Evolutionary conservation across 92 coral and sea anemone genomes (phyloP).

Genomic region (Paramuricea clavata): DNA sequence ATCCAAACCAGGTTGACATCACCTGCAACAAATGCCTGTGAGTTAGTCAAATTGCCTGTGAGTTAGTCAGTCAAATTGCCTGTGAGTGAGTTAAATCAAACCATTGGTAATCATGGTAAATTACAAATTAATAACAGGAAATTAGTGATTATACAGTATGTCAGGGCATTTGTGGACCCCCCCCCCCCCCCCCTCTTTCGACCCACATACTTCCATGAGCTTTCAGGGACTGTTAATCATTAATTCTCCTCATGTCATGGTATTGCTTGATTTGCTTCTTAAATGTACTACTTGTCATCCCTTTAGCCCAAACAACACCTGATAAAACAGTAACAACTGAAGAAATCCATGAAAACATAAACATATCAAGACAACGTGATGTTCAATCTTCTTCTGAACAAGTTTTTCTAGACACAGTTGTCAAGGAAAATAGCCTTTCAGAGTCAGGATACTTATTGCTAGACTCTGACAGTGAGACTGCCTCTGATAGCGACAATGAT

Average conservation of each 20-base stretch:
- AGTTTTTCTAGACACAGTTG: conserved; percentile 12
- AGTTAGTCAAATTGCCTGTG: no score
- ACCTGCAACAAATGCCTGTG: no score
- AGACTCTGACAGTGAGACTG: background rate
- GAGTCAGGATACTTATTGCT: background rate
- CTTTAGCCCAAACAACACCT: background rate
- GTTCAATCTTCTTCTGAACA: background rate
- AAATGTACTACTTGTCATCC: background rate
- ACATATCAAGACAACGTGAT: background rate
- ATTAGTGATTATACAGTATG: no score
- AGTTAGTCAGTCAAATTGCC: no score
- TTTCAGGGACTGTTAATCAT: no score
- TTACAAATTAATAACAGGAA: no score
- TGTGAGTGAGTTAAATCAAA: no score
- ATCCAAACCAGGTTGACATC: no score
- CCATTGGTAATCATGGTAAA: no score
- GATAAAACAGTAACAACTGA: background rate
- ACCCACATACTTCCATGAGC: no score
- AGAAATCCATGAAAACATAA: background rate
- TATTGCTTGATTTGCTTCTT: background rate
- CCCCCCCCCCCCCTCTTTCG: no score
- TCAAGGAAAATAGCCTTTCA: background rate
- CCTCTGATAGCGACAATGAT: background rate
- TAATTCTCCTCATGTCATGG: background rate
- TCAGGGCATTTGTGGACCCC: no score